Evolutionary conservation across 1,140 invertebrate genomes (phyloP), one percentile per base, ranked within the genome.

Genomic region (Phenacoccus solenopsis): DNA sequence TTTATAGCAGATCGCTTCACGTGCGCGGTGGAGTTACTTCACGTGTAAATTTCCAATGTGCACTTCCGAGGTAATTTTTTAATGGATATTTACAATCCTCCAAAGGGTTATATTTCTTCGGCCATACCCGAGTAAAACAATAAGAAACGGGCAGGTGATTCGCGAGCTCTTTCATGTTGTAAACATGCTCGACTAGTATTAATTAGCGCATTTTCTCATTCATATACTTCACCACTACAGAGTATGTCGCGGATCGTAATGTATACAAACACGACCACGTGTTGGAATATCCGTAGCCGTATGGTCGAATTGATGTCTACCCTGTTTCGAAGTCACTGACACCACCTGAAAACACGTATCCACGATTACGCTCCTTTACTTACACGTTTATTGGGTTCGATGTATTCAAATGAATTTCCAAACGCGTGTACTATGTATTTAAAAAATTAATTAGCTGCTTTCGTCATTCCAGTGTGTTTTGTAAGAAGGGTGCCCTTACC

Each of bases 71-170:
- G 30, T 32, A 32, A 32, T 32, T 32, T 13, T 32, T 32, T 32
- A 49, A 49, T 49, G 38, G 38, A 49, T 49, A 49, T 49, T 49
- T 49, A 49, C 20, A 49, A n/a, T 9, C 5, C 12, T n/a, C 16
- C 16, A 49, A 49, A 49, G 38, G 38, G 38, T 49, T 49, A 49
- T 49, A 49, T 49, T 16, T 49, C 16, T 49, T 13, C 5, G 5
- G 13, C 13, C 30, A 13, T 32, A 13, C 5, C 30, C 13, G 30
- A 7, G 38, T 49, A 49, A n/a, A 49, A 49, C n/a, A n/a, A n/a
- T n/a, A n/a, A n/a, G 38, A 49, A 49, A 49, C 38, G 38, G n/a
- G 38, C 38, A 49, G 38, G 38, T 49, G 38, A 49, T 49, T 49
- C 20, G 38, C 38, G 3, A 10, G 13, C 30, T 7, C 30, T 32